phyloP scores from a whole-genome alignment of 1,140 invertebrate species.

The Akabosia matsudoensis region DNA sequence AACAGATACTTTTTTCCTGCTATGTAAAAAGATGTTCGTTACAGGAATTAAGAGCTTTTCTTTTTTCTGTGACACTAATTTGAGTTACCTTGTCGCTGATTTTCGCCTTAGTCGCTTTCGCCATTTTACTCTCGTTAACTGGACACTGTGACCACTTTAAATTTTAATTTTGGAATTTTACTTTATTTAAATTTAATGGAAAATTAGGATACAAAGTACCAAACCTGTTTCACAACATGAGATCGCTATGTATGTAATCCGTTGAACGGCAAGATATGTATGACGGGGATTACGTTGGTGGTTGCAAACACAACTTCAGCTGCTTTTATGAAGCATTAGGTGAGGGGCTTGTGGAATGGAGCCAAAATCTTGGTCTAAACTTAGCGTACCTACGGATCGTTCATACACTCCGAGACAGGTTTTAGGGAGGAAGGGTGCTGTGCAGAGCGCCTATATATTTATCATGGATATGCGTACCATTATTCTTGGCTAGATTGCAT shows the following conservation, averaged over 20 bases:
- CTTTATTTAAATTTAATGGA: neutral
- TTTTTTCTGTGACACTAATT: neutral
- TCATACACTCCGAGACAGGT: neutral
- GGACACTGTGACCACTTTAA: neutral
- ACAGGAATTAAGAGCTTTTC: neutral
- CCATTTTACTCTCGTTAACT: conserved; percentile 27
- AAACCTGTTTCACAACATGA: neutral
- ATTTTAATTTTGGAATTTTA: neutral
- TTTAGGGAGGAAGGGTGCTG: neutral
- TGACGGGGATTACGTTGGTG: no score
- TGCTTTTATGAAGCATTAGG: neutral
- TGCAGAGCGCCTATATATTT: no score
- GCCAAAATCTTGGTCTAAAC: neutral
- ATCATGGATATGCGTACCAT: no score
- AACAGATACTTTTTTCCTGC: neutral
- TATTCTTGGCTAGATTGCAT: no score
- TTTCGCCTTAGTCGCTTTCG: conserved; percentile 31
- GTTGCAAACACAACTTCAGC: neutral
- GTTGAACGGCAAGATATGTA: neutral
- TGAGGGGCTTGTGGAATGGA: neutral
- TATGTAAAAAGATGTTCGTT: neutral
- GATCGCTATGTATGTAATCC: neutral
- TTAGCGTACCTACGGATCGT: conserved; percentile 15
- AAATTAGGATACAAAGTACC: neutral
- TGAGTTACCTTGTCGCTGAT: conserved; percentile 36